Evolutionary conservation across 2,797 vertebrate species (phyloP).

Genomic region (Molothrus aeneus): DNA sequence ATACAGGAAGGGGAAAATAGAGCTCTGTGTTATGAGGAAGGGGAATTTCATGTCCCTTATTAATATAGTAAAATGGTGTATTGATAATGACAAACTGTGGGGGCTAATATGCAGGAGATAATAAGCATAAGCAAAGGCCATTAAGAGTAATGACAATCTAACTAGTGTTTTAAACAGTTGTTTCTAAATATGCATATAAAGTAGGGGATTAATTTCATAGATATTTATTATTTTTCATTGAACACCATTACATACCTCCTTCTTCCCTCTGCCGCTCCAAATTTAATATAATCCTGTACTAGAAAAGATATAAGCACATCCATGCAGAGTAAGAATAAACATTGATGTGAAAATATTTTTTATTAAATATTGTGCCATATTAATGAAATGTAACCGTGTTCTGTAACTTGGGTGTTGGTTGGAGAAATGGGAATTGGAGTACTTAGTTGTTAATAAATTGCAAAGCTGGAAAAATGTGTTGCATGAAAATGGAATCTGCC

Average conservation of each 20-base stretch:
- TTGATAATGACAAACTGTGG: background rate
- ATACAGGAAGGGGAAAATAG: background rate
- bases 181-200: background rate
- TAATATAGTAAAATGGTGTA: background rate
- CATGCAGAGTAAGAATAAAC: background rate
- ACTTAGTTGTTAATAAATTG: background rate
- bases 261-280: accelerated
- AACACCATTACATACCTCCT: background rate
- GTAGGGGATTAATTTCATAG: background rate
- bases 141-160: background rate
- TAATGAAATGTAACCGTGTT: background rate
- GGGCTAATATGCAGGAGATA: background rate
- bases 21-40: background rate
- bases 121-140: background rate
- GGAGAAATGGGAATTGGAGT: background rate
- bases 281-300: background rate
- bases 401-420: background rate
- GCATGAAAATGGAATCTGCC: background rate
- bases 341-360: background rate
- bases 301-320: background rate
- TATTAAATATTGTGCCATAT: background rate
- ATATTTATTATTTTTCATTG: background rate
- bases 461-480: background rate
- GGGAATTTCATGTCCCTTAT: background rate
- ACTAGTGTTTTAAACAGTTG: background rate